Evolutionary conservation across 2,888 invertebrate species (phyloP).

Genomic region (Teleogryllus oceanicus): DNA sequence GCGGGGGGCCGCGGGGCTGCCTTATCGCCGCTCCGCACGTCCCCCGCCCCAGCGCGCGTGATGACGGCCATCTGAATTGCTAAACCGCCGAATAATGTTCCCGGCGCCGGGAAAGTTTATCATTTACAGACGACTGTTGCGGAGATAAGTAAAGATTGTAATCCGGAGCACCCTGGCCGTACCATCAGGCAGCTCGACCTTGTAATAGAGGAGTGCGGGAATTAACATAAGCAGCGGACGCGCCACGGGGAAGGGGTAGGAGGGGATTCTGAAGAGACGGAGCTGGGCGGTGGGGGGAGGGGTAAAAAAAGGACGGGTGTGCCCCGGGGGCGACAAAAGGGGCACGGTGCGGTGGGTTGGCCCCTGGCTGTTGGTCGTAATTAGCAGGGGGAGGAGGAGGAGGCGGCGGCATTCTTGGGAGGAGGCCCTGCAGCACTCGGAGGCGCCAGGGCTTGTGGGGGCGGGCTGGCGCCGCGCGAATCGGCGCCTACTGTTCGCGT

Average conservation of each 20-base stretch:
- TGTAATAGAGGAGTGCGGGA: constrained; percentile 10
- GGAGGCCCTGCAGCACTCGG: not conserved
- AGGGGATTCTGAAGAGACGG: constrained; percentile 18
- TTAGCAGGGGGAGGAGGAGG: not conserved
- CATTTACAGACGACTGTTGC: constrained; percentile 18
- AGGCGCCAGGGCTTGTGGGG: not conserved
- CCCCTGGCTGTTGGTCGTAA: not conserved
- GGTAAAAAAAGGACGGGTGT: not conserved
- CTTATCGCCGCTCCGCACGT: not conserved
- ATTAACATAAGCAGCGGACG: constrained; percentile 18
- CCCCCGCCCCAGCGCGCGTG: not conserved
- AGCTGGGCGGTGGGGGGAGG: constrained; percentile 9
- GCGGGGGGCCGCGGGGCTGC: not conserved
- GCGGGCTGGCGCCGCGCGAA: not conserved
- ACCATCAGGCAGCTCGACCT: not conserved
- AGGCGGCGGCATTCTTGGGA: not conserved
- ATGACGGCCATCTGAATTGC: constrained; percentile 18
- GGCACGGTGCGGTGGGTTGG: not conserved
- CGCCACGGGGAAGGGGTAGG: constrained; percentile 12
- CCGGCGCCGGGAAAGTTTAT: constrained; percentile 18
- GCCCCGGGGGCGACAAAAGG: not conserved
- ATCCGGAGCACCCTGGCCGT: not conserved
- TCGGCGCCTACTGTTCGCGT: not conserved
- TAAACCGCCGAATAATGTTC: not conserved
- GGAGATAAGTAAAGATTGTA: constrained; percentile 12